Percentiles rank a stretch among this genome's conserved stretches.
These are phyloP conservation scores for Macaria notata DNA, from an alignment of 2,888 invertebrate species.

Conservation along the genomic window DNA sequence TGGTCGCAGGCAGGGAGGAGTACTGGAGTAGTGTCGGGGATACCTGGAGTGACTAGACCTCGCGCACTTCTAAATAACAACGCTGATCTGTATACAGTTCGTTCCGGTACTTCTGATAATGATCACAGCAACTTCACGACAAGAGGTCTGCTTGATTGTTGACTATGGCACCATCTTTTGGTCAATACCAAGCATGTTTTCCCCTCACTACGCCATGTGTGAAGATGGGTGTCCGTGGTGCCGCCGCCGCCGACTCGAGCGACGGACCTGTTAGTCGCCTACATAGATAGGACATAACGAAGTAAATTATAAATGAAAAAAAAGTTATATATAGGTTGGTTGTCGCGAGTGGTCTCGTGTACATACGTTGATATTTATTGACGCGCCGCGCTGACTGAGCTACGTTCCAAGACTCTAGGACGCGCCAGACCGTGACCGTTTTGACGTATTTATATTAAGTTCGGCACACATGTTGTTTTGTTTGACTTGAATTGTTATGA, in stretches of 20 bases:
- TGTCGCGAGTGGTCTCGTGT: constrained; percentile 73
- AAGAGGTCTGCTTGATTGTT: too few species aligned
- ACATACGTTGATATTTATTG: constrained; percentile 80
- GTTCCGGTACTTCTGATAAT: too few species aligned
- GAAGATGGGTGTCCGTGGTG: too few species aligned
- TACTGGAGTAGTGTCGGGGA: neutral
- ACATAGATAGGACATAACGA: constrained; percentile 80
- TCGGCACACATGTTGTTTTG: constrained; percentile 80
- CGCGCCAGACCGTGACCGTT: constrained; percentile 73
- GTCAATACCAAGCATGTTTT: too few species aligned
- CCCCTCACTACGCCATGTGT: too few species aligned
- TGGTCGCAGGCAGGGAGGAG: constrained; percentile 8
- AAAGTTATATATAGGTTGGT: constrained; percentile 70
- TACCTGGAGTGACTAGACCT: too few species aligned
- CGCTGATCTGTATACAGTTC: too few species aligned
- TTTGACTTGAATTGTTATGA: constrained; percentile 81
- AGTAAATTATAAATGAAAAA: constrained; percentile 79
- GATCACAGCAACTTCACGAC: too few species aligned
- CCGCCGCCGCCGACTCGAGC: too few species aligned
- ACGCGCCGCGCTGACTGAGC: constrained; percentile 67
- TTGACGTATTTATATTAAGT: constrained; percentile 77
- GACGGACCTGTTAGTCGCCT: constrained; percentile 47
- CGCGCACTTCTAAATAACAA: too few species aligned
- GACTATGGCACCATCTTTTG: too few species aligned
- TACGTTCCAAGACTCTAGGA: constrained; percentile 54